Percentiles rank a stretch among this genome's conserved stretches.
These are phyloP conservation scores for Lophotis ruficrista DNA, from an alignment of 2,113 vertebrate genomes.

Conservation along the genomic window DNA sequence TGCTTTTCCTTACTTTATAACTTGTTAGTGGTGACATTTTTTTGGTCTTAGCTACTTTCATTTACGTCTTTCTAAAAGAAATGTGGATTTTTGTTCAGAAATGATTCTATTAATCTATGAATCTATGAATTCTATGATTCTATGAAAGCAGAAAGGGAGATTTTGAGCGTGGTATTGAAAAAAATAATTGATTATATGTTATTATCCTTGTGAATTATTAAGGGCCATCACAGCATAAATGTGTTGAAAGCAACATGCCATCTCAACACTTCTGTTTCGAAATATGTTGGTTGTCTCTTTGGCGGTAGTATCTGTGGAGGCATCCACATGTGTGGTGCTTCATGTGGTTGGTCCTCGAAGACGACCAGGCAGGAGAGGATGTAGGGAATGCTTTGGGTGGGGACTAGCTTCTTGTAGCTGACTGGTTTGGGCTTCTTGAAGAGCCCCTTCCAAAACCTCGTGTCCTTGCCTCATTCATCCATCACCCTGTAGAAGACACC, in stretches of 20 bases:
- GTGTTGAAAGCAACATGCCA: conserved; percentile 12
- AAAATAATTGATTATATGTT: conserved; percentile 22
- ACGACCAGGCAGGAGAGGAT: neutral
- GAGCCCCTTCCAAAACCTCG: neutral
- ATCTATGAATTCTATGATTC: no score
- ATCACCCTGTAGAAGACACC: neutral
- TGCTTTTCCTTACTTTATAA: conserved; percentile 55
- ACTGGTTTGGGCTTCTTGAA: neutral
- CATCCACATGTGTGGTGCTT: neutral
- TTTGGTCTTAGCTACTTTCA: conserved; percentile 32
- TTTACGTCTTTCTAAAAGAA: conserved; percentile 13
- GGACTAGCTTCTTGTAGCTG: conserved; percentile 6
- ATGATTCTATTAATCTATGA: no score
- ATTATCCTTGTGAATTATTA: conserved; percentile 1
- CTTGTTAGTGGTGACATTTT: conserved; percentile 21
- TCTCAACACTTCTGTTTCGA: conserved; percentile 62
- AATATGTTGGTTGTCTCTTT: conserved; percentile 60
- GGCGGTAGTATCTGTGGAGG: neutral
- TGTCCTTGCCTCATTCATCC: neutral
- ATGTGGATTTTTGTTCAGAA: neutral
- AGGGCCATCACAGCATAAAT: neutral
- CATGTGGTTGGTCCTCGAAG: neutral
- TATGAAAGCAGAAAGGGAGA: neutral
- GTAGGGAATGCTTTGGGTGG: neutral
- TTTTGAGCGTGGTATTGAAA: neutral